phyloP scores from a whole-genome alignment of 2,797 vertebrate species.

The Taeniopygia guttata region DNA sequence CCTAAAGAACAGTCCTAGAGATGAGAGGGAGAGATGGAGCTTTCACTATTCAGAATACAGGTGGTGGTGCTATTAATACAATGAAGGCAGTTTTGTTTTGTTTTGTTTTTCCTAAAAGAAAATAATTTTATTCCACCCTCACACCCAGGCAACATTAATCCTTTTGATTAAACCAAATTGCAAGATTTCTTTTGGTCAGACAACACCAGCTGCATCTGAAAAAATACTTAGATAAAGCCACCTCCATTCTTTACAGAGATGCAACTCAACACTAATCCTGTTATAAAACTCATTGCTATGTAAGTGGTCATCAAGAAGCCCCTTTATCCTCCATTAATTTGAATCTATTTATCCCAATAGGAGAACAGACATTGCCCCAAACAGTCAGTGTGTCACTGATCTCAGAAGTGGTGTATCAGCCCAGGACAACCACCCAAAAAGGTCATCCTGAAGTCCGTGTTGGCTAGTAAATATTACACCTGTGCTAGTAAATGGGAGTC shows the following conservation, averaged over 20 bases:
- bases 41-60: neutral
- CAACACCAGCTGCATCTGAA: neutral
- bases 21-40: neutral
- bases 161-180: neutral
- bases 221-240: neutral
- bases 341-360: neutral
- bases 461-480: neutral
- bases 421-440: neutral
- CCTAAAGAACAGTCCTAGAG: neutral
- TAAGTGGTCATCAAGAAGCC: neutral
- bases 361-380: neutral
- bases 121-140: neutral
- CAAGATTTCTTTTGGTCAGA: neutral
- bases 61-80: neutral
- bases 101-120: neutral
- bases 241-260: neutral
- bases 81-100: neutral
- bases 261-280: neutral
- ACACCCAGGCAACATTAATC: neutral
- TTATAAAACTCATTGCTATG: neutral
- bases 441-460: neutral
- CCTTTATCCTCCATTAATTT: neutral
- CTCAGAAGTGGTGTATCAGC: neutral
- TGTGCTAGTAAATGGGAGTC: neutral
- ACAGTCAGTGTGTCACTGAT: rapidly evolving